A percentile compares a stretch with the other conserved stretches of the same genome.
phyloP scores from a whole-genome alignment of 1,140 invertebrate species.

The Brachionus sp. region DNA sequence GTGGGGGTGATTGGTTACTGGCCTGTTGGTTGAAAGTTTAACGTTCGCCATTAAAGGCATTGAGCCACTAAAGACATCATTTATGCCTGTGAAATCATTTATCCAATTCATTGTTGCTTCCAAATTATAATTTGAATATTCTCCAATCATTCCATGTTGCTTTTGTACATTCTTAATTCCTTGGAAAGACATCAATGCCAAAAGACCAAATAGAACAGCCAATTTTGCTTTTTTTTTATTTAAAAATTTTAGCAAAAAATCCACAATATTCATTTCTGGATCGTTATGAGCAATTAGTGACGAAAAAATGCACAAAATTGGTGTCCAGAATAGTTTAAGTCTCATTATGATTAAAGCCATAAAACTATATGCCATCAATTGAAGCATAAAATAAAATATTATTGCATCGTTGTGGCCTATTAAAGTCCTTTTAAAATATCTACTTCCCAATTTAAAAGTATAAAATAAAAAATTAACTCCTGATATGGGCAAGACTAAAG shows the following conservation, averaged over 20 bases:
- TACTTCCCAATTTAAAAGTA: slow-evolving; percentile 50
- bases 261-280: background rate
- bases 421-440: background rate
- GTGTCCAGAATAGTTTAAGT: slow-evolving; percentile 76
- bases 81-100: slow-evolving; percentile 62
- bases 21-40: slow-evolving; percentile 70
- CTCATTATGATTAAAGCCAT: slow-evolving; percentile 78
- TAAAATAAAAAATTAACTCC: slow-evolving; percentile 49
- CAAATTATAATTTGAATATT: slow-evolving; percentile 68
- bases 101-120: slow-evolving; percentile 76
- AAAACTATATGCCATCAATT: slow-evolving; percentile 67
- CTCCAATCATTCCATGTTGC: slow-evolving; percentile 61
- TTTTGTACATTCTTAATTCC: slow-evolving; percentile 61
- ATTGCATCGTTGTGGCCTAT: background rate
- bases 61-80: slow-evolving; percentile 74
- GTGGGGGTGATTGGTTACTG: slow-evolving; percentile 79
- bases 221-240: slow-evolving; percentile 17
- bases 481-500: background rate
- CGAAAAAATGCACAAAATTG: slow-evolving; percentile 72
- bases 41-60: slow-evolving; percentile 79
- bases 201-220: slow-evolving; percentile 55
- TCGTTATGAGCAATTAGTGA: slow-evolving; percentile 63
- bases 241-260: background rate
- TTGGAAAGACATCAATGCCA: slow-evolving; percentile 60
- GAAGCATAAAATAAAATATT: slow-evolving; percentile 68